Evolutionary conservation across 2,113 vertebrate genomes (phyloP), one percentile per base, ranked within the genome.

Genomic region (Myrmecobius fasciatus): DNA sequence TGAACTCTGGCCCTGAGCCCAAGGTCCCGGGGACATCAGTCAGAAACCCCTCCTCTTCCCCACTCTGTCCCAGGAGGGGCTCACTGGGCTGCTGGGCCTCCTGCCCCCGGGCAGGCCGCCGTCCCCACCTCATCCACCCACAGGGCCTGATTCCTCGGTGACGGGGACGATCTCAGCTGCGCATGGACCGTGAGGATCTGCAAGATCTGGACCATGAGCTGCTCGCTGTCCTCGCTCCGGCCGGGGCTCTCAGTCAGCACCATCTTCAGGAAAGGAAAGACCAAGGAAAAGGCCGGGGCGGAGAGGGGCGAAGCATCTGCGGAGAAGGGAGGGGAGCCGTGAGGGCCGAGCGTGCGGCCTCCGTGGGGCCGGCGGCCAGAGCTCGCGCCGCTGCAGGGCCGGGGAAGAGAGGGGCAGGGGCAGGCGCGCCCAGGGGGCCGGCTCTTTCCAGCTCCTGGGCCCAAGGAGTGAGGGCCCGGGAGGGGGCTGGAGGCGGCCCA

Each of bases 251-350:
- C 98, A 14, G 97, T 99, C 97, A 99, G 99, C 96, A 99, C 99
- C 0, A 98, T 99, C 96, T 99, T 99, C 48, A 99, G 98, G 90
- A 99, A 98, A 2, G 99, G 99, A 98, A 99, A 99, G 97, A 99
- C 99, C 95, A 99, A 99, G 96, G 99, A 99, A 97, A 99, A 99
- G 2, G 98, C 99, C 91, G 99, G 99, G 8, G 98, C 99, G 0
- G 98, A 98, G 94, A 99, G 97, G 0, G 99, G 98, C 0, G 96
- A 94, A 2, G 98, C 97, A 92, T 97, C 99, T 99, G 96, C 0
- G 0, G 90, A 56, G 56, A 94, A 93, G 47, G 25, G 93, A 94
- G 43, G 52, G 52, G 36, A 93, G 89, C 83, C 0, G 90, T 0
- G 0, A 25, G 11, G 51, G 89, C 52, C 9, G 91, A 6, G 49